Evolutionary conservation across 2,888 invertebrate genomes (phyloP), one percentile per base, ranked within the genome.

Genomic region (Cotesia congregata): DNA sequence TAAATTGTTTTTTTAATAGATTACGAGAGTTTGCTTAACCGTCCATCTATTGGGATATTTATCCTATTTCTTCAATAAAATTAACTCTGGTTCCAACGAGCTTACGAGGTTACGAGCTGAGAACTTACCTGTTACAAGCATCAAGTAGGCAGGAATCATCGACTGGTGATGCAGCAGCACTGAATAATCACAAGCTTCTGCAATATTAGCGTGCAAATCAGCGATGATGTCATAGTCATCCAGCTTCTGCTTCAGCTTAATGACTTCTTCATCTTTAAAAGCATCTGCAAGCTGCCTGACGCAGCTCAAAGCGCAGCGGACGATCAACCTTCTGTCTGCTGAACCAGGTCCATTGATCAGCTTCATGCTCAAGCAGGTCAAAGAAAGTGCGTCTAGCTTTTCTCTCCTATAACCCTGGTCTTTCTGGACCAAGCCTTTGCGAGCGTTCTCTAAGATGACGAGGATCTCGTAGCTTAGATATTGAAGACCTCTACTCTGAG

Each of bases 381-480:
- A 75, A 0, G 86, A 88, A 15, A 88, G 78, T 0, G 88, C 86
- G 71, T 90, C 89, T 0, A 89, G 76, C 68, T 86, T 83, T 70
- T 88, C 86, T 61, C 83, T 84, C 40, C 86, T 88, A 72, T 88
- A 87, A 0, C 83, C 83, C 71, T 85, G 87, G 17, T 88, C 87
- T 68, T 85, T 86, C 40, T 86, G 86, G 1, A 85, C 83, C 12
- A 89, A 76, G 71, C 82, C 83, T 79, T 85, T 90, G 89, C 94
- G 94, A 0, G 94, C 93, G 77, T 91, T 91, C 70, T 92, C 90
- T 75, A 97, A 90, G 67, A 93, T 91, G 67, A 92, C 91, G 65
- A 96, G 90, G 6, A 94, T 93, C 88, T 94, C 94, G 88, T 95
- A 95, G 81, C 93, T 92, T 65, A 96, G 91, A 90, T 96, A 95